Conservation (phyloP, 2,888 invertebrate genomes). For the Gasteruption jaculator region DNA sequence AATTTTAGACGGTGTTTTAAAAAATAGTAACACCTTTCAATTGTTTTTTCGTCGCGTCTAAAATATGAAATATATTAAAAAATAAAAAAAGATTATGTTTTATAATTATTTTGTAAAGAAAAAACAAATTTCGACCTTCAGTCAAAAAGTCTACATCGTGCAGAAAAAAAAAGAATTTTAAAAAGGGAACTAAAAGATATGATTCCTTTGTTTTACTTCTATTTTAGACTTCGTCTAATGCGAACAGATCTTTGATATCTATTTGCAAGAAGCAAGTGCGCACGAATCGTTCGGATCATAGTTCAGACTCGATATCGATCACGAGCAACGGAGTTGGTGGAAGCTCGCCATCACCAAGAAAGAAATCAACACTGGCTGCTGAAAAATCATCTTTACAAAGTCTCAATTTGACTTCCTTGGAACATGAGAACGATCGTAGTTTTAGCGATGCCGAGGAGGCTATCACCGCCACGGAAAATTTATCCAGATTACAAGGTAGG, state of each 20-base stretch:
- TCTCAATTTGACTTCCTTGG: constrained; percentile 34
- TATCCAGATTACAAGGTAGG: constrained; percentile 41
- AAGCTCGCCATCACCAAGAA: constrained; percentile 39
- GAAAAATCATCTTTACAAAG: constrained; percentile 37
- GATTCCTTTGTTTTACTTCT: constrained; percentile 6
- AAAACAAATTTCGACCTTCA: not conserved
- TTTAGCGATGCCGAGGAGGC: constrained; percentile 49
- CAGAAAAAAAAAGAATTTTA: not conserved
- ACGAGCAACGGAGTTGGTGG: constrained; percentile 43
- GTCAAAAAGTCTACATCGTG: not conserved
- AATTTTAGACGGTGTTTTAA: too few species aligned
- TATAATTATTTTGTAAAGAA: constrained; percentile 6
- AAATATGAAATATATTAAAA: not conserved
- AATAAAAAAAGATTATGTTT: constrained; percentile 6
- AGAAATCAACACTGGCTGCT: constrained; percentile 33
- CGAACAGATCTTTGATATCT: constrained; percentile 32
- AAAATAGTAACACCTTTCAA: too few species aligned
- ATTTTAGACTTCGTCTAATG: constrained; percentile 26
- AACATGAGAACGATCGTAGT: constrained; percentile 45
- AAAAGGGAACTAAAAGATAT: constrained; percentile 1
- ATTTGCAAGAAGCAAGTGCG: constrained; percentile 38
- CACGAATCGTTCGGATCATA: constrained; percentile 34
- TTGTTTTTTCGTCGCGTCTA: not conserved
- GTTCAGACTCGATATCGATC: constrained; percentile 36
- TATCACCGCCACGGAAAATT: constrained; percentile 41